Conservation (phyloP, 2,113 vertebrate genomes). For the Montifringilla adamsi region DNA sequence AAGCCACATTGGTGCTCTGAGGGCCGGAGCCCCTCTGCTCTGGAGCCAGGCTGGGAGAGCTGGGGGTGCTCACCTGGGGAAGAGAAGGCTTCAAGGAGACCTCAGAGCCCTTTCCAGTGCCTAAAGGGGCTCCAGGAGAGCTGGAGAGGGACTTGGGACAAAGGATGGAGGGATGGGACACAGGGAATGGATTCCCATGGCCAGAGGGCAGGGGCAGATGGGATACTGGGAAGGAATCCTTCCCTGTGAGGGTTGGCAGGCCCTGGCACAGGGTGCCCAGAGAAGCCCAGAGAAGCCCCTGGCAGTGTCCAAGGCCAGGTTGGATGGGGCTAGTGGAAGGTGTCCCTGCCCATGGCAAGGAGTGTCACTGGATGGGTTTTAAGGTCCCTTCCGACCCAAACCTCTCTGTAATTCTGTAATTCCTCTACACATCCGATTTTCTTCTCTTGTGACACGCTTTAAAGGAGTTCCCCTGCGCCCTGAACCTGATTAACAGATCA, state of each 20-base stretch:
- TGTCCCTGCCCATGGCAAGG: not conserved
- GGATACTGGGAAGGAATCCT: not conserved
- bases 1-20: not conserved
- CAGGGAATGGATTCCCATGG: fast-evolving
- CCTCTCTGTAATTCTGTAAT: not conserved
- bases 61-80: not conserved
- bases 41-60: not conserved
- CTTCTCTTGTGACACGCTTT: not conserved
- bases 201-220: fast-evolving
- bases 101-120: fast-evolving
- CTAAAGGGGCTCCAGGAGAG: not conserved
- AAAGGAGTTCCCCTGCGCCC: not conserved
- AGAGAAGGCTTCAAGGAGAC: fast-evolving
- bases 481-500: not conserved
- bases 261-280: not conserved
- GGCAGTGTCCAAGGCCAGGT: fast-evolving
- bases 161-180: not conserved
- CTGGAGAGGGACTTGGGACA: not conserved
- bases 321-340: fast-evolving
- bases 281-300: not conserved
- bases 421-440: not conserved
- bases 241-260: fast-evolving
- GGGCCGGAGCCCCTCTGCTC: not conserved
- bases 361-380: not conserved
- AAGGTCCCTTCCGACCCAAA: not conserved